A percentile compares a stretch with the other conserved stretches of the same genome.
Conservation (phyloP, 1,140 invertebrate genomes). For the Lysiphlebus fabarum region DNA sequence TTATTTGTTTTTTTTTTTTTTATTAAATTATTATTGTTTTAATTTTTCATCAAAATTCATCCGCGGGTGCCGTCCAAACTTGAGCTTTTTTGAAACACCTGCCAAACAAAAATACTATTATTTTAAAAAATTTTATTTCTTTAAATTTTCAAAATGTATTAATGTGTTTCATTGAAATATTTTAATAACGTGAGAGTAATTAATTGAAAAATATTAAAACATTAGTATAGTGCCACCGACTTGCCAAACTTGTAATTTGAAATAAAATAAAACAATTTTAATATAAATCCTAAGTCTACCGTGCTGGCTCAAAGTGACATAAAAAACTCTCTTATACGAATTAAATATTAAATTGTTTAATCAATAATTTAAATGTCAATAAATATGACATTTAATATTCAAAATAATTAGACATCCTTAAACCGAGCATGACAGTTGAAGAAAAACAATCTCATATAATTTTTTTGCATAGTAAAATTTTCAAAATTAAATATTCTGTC, state of each 20-base stretch:
- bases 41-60: neutral
- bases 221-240: slow-evolving; percentile 47
- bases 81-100: slow-evolving; percentile 37
- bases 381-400: neutral
- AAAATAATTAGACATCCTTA: neutral
- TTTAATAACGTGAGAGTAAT: slow-evolving; percentile 29
- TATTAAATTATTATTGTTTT: neutral
- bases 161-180: too few relatives aligned
- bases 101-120: slow-evolving; percentile 25
- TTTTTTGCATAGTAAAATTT: too few relatives aligned
- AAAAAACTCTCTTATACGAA: slow-evolving; percentile 55
- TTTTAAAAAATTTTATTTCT: slow-evolving; percentile 14
- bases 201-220: slow-evolving; percentile 25
- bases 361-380: neutral
- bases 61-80: slow-evolving; percentile 44
- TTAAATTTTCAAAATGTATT: slow-evolving; percentile 22
- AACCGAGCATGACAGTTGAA: too few relatives aligned
- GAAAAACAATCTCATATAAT: too few relatives aligned
- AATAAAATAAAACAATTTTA: slow-evolving; percentile 10
- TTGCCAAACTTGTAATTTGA: slow-evolving; percentile 47
- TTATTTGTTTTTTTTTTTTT: neutral
- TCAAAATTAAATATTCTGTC: too few relatives aligned
- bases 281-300: neutral
- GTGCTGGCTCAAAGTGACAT: slow-evolving; percentile 25
- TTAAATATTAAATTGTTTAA: slow-evolving; percentile 35